Conservation (phyloP, 2,888 invertebrate species). For the Aquatica leii region DNA sequence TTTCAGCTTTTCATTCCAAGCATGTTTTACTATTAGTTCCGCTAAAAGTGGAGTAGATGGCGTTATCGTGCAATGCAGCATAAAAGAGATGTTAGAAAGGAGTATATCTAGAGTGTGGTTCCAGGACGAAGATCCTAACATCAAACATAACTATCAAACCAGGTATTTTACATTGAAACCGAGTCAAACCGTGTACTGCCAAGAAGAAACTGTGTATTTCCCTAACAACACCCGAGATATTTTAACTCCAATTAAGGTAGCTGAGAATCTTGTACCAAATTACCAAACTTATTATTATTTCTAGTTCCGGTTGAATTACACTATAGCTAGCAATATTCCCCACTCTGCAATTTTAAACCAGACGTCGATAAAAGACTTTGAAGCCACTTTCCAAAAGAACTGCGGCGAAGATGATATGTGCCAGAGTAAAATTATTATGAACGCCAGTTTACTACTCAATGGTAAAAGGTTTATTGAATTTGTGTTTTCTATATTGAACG, state of each 20-base stretch:
- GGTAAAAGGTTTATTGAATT: constrained; percentile 51
- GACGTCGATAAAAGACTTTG: constrained; percentile 79
- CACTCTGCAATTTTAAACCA: constrained; percentile 90
- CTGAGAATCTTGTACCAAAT: not conserved
- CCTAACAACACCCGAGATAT: constrained; percentile 89
- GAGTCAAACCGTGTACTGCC: constrained; percentile 62
- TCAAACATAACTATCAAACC: constrained; percentile 52
- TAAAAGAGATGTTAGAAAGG: constrained; percentile 82
- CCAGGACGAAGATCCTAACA: constrained; percentile 63
- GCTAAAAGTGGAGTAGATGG: constrained; percentile 63
- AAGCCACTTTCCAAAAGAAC: constrained; percentile 89
- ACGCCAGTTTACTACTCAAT: constrained; percentile 64
- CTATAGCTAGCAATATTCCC: constrained; percentile 76
- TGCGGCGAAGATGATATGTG: constrained; percentile 90
- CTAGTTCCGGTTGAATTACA: constrained; percentile 84
- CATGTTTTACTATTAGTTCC: constrained; percentile 82
- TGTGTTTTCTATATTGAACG: not conserved
- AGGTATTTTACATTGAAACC: constrained; percentile 25
- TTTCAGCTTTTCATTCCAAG: constrained; percentile 77
- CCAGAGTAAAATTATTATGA: constrained; percentile 79
- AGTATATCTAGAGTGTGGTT: constrained; percentile 82
- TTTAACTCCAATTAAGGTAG: constrained; percentile 81
- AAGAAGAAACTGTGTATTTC: constrained; percentile 82
- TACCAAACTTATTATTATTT: constrained; percentile 18
- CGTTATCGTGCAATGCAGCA: constrained; percentile 71